Evolutionary conservation across 2,888 invertebrate genomes (phyloP).

Genomic region (Caenorhabditis doughertyi): DNA sequence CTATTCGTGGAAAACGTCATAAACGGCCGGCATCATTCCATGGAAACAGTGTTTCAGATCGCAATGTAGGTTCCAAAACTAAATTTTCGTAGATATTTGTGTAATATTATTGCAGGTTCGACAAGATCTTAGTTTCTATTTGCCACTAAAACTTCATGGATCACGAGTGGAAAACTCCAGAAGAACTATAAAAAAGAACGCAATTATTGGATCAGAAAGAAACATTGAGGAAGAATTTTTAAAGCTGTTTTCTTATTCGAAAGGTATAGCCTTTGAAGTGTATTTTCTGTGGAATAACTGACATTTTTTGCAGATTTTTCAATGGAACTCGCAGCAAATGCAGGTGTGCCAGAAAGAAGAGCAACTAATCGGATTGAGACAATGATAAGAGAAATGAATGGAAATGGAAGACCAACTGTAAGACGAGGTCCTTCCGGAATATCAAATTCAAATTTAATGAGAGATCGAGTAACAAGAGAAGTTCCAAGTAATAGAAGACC

Average conservation of each 20-base stretch:
- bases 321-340: constrained; percentile 26
- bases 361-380: constrained; percentile 63
- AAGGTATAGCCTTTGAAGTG: constrained; percentile 58
- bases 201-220: constrained; percentile 66
- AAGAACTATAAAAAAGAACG: constrained; percentile 64
- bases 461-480: constrained; percentile 48
- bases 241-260: constrained; percentile 76
- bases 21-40: constrained; percentile 78
- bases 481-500: constrained; percentile 52
- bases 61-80: constrained; percentile 31
- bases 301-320: constrained; percentile 44
- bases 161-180: constrained; percentile 73
- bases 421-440: constrained; percentile 43
- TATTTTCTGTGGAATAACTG: neutral
- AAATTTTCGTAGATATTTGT: neutral
- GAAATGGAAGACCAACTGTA: constrained; percentile 29
- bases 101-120: constrained; percentile 64
- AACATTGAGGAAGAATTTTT: constrained; percentile 80
- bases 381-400: constrained; percentile 71
- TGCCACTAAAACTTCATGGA: constrained; percentile 81
- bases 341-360: constrained; percentile 31
- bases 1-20: constrained; percentile 51
- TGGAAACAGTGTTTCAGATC: constrained; percentile 71
- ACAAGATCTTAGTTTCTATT: constrained; percentile 75
- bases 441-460: constrained; percentile 35